Evolutionary conservation across 1,140 invertebrate genomes (phyloP), one percentile per base, ranked within the genome.

Genomic region (Triops longicaudatus): DNA sequence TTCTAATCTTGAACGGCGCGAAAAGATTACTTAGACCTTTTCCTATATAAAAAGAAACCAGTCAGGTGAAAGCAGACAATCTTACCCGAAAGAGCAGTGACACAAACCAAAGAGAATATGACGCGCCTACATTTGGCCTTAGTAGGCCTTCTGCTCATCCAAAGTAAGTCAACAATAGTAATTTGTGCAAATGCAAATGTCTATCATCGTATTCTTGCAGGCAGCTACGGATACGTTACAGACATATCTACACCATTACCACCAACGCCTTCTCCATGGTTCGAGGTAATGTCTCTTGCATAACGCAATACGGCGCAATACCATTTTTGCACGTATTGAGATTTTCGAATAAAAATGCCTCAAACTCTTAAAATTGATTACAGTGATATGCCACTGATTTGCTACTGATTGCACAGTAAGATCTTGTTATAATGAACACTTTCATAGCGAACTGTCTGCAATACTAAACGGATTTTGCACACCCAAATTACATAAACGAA

Each of bases 11-110:
- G 17, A 63, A 63, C 22, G 14, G 7, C 50, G 6, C 10, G 17
- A 63, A 63, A 63, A 63, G 50, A 63, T 63, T 63, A 63, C 50
- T 63, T 63, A n/a, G 22, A 37, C 31, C 50, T n/a, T 63, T n/a
- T 17, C 50, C 50, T 63, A 17, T 63, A 63, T 63, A 63, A 12
- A 63, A 63, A 14, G 17, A 17, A 9, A 10, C 10, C 31, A 37
- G 22, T 22, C n/a, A 63, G 17, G n/a, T 17, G 14, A 22, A 9
- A 12, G 9, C 50, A 63, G 6, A 63, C 50, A 14, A 17, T n/a
- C 14, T 17, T 63, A n/a, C 22, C 22, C 50, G 14, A n/a, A 17
- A 10, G 50, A 63, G 14, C 22, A 63, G 14, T 5, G 22, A 22
- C 50, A n/a, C 50, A 63, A 63, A 7, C 31, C 31, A 2, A 37